Conservation (phyloP, 2,797 vertebrate genomes). For the Huso huso region DNA sequence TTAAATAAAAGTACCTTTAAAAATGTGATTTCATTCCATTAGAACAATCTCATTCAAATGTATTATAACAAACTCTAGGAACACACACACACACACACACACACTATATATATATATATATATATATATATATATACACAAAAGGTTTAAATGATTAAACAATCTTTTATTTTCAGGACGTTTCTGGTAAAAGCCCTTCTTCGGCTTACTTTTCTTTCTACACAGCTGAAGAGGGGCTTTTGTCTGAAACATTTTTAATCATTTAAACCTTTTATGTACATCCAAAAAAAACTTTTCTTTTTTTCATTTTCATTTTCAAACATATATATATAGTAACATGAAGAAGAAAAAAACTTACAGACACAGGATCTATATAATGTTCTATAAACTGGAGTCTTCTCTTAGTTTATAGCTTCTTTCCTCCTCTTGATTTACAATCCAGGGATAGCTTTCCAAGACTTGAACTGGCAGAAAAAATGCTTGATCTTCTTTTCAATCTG, state of each 20-base stretch:
- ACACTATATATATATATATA: neutral
- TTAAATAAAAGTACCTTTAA: too few relatives aligned
- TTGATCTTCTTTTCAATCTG: slow-evolving; percentile 7
- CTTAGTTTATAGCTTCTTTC: neutral
- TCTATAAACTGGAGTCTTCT: neutral
- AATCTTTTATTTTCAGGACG: too few relatives aligned
- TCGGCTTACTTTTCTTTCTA: too few relatives aligned
- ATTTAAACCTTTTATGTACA: too few relatives aligned
- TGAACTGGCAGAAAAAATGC: slow-evolving; percentile 7
- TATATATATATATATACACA: neutral
- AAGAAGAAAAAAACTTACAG: slow-evolving; percentile 7
- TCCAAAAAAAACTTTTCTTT: neutral
- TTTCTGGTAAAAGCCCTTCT: too few relatives aligned
- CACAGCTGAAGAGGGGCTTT: too few relatives aligned
- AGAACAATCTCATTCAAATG: too few relatives aligned
- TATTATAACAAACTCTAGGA: too few relatives aligned
- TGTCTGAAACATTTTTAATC: too few relatives aligned
- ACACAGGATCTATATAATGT: slow-evolving; percentile 7
- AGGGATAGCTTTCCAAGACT: slow-evolving; percentile 9
- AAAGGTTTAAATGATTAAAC: too few relatives aligned
- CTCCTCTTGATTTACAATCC: slow-evolving; percentile 23
- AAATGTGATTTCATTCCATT: too few relatives aligned
- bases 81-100: too few relatives aligned
- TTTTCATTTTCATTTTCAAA: neutral
- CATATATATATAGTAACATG: neutral